Conservation (phyloP, 2,797 vertebrate species). For the Lindbergichthys nudifrons region DNA sequence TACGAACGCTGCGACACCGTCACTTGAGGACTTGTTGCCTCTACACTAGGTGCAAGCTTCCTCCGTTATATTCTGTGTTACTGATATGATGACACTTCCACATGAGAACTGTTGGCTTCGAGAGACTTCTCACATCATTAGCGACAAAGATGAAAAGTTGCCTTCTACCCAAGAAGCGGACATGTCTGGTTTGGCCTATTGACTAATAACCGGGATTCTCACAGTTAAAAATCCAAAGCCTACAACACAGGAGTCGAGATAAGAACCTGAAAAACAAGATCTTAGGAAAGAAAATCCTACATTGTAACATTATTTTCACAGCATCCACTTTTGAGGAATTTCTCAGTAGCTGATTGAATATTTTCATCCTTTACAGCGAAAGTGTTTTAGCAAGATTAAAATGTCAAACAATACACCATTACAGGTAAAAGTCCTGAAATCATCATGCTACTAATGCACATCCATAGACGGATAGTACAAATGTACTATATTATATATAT, state of each 20-base stretch:
- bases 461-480: background rate
- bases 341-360: background rate
- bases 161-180: slow-evolving; percentile 4
- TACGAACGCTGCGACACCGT: slow-evolving; percentile 12
- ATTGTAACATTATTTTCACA: background rate
- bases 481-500: too few relatives aligned
- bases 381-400: background rate
- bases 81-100: slow-evolving; percentile 13
- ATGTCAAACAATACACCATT: background rate
- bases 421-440: too few relatives aligned
- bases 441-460: too few relatives aligned
- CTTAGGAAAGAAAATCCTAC: background rate
- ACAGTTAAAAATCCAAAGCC: slow-evolving; percentile 12
- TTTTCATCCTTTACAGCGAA: background rate
- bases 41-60: background rate
- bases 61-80: slow-evolving; percentile 1
- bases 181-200: background rate
- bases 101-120: background rate
- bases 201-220: slow-evolving; percentile 7
- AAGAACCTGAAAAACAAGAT: slow-evolving; percentile 1
- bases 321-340: background rate
- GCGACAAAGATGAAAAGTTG: background rate
- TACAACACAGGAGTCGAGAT: background rate
- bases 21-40: background rate
- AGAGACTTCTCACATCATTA: slow-evolving; percentile 3